A percentile compares a stretch with the other conserved stretches of the same genome.
Conservation (phyloP, 2,797 vertebrate genomes). For the Periparus ater region DNA sequence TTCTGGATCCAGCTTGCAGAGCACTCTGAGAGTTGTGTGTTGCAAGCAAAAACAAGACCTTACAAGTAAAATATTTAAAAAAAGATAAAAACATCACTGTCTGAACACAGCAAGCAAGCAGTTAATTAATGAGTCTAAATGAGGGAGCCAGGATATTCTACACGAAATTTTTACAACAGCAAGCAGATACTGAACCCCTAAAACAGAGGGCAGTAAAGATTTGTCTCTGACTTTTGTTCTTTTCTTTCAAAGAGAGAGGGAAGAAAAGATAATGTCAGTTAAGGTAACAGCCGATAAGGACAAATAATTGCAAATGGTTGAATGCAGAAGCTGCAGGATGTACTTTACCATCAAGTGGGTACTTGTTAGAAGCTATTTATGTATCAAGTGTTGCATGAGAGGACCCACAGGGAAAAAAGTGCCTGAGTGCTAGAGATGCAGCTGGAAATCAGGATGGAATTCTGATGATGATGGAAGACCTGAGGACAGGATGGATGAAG, state of each 20-base stretch:
- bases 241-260: neutral
- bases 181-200: neutral
- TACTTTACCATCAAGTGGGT: slow-evolving; percentile 52
- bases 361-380: slow-evolving; percentile 63
- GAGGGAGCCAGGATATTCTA: neutral
- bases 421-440: neutral
- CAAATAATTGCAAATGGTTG: slow-evolving; percentile 44
- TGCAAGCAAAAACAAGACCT: neutral
- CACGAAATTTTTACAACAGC: neutral
- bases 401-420: neutral
- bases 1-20: neutral
- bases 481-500: neutral
- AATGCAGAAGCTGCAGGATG: slow-evolving; percentile 58
- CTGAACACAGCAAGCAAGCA: neutral
- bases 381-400: slow-evolving; percentile 32
- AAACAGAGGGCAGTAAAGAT: neutral
- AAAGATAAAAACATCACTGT: neutral
- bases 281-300: slow-evolving; percentile 25
- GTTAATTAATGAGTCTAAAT: neutral
- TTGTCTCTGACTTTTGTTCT: neutral
- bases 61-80: neutral
- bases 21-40: neutral
- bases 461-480: neutral
- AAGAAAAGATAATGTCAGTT: slow-evolving; percentile 24
- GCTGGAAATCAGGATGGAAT: slow-evolving; percentile 30